These are phyloP conservation scores for Semaprochilodus insignis DNA, from an alignment of 2,797 vertebrate species.

Conservation along the genomic window DNA sequence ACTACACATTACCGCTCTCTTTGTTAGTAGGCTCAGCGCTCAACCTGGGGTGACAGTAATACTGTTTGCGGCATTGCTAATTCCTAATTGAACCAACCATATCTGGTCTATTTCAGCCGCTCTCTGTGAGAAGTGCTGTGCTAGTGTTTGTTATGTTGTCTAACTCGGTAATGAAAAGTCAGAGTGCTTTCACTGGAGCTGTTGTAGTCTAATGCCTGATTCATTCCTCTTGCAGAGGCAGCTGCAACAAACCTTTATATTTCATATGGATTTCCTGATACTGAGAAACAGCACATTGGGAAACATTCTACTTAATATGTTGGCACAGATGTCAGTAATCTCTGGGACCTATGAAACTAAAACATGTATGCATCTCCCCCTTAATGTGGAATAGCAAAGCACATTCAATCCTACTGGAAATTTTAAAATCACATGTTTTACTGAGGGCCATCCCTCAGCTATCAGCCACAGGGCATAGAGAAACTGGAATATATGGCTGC, in stretches of 20 bases:
- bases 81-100: not conserved
- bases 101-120: slow-evolving; percentile 20
- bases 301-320: slow-evolving; percentile 67
- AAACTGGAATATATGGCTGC: slow-evolving; percentile 48
- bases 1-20: not conserved
- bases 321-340: slow-evolving; percentile 57
- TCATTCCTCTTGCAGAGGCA: slow-evolving; percentile 15
- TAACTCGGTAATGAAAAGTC: slow-evolving; percentile 19
- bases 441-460: slow-evolving; percentile 70
- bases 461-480: slow-evolving; percentile 40
- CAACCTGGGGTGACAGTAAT: slow-evolving; percentile 6
- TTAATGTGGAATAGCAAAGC: slow-evolving; percentile 64
- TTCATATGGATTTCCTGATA: slow-evolving; percentile 65
- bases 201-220: slow-evolving; percentile 12
- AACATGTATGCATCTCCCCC: slow-evolving; percentile 71
- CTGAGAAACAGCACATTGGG: slow-evolving; percentile 70
- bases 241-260: slow-evolving; percentile 32
- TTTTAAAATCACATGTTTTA: slow-evolving; percentile 69
- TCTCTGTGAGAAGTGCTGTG: not conserved
- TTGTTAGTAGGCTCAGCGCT: not conserved
- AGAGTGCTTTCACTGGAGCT: not conserved
- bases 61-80: not conserved
- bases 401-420: slow-evolving; percentile 74
- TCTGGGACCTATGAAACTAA: slow-evolving; percentile 72
- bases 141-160: slow-evolving; percentile 13